These are phyloP conservation scores for Parus major DNA, from an alignment of 2,113 vertebrate species.

Conservation along the genomic window DNA sequence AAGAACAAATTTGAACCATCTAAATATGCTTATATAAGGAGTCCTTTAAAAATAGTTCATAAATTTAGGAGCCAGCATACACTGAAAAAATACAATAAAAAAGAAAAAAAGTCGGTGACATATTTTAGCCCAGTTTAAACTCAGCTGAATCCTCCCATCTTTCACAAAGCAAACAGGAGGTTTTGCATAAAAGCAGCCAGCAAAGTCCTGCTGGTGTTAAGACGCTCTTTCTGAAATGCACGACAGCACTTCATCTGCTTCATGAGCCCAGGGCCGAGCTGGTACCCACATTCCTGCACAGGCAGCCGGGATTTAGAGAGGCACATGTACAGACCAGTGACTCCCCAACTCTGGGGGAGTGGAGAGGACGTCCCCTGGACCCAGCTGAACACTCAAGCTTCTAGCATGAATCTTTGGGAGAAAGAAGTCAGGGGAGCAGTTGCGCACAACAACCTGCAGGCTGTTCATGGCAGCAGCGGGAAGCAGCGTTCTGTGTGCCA, in stretches of 20 bases:
- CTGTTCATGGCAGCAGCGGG: accelerated
- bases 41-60: neutral
- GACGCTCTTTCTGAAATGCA: neutral
- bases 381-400: neutral
- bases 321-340: neutral
- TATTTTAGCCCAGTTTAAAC: neutral
- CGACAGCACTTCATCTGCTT: neutral
- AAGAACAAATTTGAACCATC: neutral
- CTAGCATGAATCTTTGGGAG: neutral
- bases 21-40: constrained; percentile 17
- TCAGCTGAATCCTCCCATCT: neutral
- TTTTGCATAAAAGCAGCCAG: neutral
- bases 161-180: neutral
- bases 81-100: constrained; percentile 29
- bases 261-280: neutral
- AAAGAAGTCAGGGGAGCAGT: neutral
- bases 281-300: neutral
- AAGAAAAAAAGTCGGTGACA: neutral
- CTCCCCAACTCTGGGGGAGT: neutral
- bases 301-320: neutral
- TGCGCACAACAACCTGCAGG: neutral
- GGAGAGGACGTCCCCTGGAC: neutral
- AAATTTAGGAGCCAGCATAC: constrained; percentile 14
- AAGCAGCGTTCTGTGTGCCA: neutral
- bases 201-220: neutral